phyloP scores from a whole-genome alignment of 2,888 invertebrate genomes.

The Halictus ligatus region DNA sequence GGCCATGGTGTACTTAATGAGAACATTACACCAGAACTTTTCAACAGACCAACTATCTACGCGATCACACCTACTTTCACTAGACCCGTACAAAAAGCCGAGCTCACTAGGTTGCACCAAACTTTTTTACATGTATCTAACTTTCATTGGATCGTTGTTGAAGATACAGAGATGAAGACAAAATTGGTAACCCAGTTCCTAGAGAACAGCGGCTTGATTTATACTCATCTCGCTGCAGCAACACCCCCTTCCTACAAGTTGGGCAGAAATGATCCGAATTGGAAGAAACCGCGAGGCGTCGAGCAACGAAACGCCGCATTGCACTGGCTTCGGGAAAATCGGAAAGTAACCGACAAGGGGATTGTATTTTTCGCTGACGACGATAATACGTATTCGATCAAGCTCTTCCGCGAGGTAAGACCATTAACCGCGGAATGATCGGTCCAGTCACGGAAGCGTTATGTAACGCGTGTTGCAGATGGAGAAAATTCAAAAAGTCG shows the following conservation, averaged over 20 bases:
- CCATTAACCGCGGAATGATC: background rate
- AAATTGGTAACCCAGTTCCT: conserved; percentile 90
- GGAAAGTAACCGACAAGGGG: conserved; percentile 87
- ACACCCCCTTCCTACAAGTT: conserved; percentile 90
- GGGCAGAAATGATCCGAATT: conserved; percentile 89
- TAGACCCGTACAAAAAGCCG: conserved; percentile 96
- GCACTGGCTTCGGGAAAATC: conserved; percentile 90
- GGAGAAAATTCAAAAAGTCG: conserved; percentile 92
- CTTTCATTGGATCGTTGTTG: conserved; percentile 96
- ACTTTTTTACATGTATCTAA: conserved; percentile 94
- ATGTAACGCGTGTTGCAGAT: conserved; percentile 86
- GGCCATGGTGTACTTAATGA: conserved; percentile 35
- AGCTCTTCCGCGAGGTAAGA: conserved; percentile 94
- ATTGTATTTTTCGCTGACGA: conserved; percentile 98
- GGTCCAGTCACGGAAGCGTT: conserved; percentile 21
- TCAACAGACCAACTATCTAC: conserved; percentile 89
- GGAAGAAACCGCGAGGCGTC: conserved; percentile 94
- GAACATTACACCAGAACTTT: background rate
- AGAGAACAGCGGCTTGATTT: conserved; percentile 88
- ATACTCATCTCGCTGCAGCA: conserved; percentile 89
- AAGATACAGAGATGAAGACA: conserved; percentile 91
- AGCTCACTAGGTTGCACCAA: conserved; percentile 95
- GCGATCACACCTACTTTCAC: conserved; percentile 96
- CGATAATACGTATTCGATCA: conserved; percentile 96
- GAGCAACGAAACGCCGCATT: conserved; percentile 95